A percentile compares a stretch with the other conserved stretches of the same genome.
phyloP scores from a whole-genome alignment of 2,797 vertebrate species.

The Bufotes viridis region DNA sequence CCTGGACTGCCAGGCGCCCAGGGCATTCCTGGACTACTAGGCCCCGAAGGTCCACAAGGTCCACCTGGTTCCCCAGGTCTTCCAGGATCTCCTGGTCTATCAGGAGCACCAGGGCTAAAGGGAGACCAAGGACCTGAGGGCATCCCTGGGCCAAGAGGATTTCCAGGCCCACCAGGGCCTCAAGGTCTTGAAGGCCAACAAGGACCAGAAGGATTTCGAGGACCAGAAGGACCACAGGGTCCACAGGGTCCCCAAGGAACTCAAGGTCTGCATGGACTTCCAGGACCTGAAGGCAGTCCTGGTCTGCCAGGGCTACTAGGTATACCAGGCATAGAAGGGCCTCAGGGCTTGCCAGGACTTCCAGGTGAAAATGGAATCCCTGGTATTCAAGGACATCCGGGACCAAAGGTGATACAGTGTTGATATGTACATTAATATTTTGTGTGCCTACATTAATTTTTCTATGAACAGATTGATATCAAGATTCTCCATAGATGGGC shows the following conservation, averaged over 20 bases:
- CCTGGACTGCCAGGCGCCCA: slow-evolving; percentile 43
- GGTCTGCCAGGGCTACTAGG: slow-evolving; percentile 41
- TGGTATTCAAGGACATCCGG: slow-evolving; percentile 46
- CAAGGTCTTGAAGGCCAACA: slow-evolving; percentile 66
- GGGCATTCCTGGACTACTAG: slow-evolving; percentile 57
- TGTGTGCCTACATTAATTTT: background rate
- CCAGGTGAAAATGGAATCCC: slow-evolving; percentile 26
- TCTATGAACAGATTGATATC: background rate
- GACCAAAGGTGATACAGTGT: slow-evolving; percentile 64
- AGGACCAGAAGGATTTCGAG: slow-evolving; percentile 64
- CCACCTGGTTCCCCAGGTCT: slow-evolving; percentile 41
- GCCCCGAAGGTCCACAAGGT: slow-evolving; percentile 58
- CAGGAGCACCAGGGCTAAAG: slow-evolving; percentile 52
- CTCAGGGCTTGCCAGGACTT: slow-evolving; percentile 33
- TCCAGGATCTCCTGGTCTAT: slow-evolving; percentile 66
- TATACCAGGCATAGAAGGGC: slow-evolving; percentile 38
- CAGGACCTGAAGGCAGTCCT: slow-evolving; percentile 62
- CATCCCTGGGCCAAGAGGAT: slow-evolving; percentile 56
- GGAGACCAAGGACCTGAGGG: slow-evolving; percentile 63
- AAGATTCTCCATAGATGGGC: background rate
- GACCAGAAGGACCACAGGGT: slow-evolving; percentile 63
- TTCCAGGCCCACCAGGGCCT: slow-evolving; percentile 62
- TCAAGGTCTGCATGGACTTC: slow-evolving; percentile 62
- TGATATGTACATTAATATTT: background rate
- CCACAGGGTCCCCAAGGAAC: slow-evolving; percentile 58